Evolutionary conservation across 2,113 vertebrate genomes (phyloP).

Genomic region (Macroglossus sobrinus): DNA sequence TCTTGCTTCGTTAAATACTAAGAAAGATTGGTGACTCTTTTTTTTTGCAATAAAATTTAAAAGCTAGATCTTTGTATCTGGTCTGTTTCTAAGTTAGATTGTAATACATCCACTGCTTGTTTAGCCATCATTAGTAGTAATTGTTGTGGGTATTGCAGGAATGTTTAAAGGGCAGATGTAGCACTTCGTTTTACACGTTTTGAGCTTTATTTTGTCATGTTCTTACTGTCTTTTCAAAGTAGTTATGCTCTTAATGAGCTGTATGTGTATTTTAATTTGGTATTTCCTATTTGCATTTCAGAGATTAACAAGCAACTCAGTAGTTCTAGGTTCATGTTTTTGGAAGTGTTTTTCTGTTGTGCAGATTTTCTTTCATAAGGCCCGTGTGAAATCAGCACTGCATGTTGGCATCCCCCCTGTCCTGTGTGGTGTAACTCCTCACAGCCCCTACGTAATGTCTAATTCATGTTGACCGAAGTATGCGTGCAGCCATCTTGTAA

Average conservation of each 20-base stretch:
- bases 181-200: not conserved
- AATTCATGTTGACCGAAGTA: not conserved
- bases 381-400: not conserved
- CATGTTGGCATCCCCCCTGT: not conserved
- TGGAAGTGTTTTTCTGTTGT: not conserved
- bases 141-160: not conserved
- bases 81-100: not conserved
- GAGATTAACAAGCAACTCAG: not conserved
- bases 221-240: not conserved
- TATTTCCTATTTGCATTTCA: not conserved
- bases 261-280: not conserved
- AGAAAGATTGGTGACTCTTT: not conserved
- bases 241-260: not conserved
- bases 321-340: not conserved
- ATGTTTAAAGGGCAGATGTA: not conserved
- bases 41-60: not conserved
- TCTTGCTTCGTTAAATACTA: not conserved
- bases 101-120: not conserved
- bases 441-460: not conserved
- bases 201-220: not conserved
- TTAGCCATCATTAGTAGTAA: not conserved
- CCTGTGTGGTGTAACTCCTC: not conserved
- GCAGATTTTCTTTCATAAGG: not conserved
- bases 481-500: not conserved
- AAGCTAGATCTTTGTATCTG: not conserved